Evolutionary conservation across 1,140 invertebrate genomes (phyloP), one percentile per base, ranked within the genome.

Genomic region (Myzus persicae): DNA sequence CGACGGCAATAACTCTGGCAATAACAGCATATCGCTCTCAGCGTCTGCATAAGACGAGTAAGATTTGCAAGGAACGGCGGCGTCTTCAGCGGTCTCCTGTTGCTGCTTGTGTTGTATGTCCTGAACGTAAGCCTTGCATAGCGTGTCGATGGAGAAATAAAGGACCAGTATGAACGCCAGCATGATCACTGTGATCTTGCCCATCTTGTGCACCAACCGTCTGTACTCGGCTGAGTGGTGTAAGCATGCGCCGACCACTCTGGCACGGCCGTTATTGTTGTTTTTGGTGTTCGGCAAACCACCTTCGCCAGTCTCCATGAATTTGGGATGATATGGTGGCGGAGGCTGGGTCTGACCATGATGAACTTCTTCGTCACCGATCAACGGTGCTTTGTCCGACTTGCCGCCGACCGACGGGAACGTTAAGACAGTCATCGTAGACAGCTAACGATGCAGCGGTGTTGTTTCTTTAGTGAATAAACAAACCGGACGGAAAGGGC

Each of bases 331-430:
- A 36, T 51, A 48, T n/a, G n/a, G 3, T 46, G 44, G 31, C n/a
- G 87, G 44, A 11, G 20, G 5, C 20, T 44, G 84, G 9, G 22
- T 42, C 9, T 26, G 38, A 1, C 26, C 84, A 18, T 9, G 40
- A 24, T 31, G 24, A 24, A 42, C 11, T n/a, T 87, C 24, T 14
- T 7, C 46, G 22, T 51, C 48, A 22, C 24, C 36, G 22, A 89
- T 36, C 87, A 89, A 54, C 22, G n/a, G 87, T 36, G 38, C 87
- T 26, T 89, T 89, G 87, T 89, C 87, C 46, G 48, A 22, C 87
- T 51, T 51, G 46, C 24, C 46, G 1, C 20, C 2, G 2, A 31
- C 38, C 5, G 46, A 26, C 87, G 87, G 87, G 1, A 89, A 36
- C 46, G 87, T 51, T 24, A 89, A 6, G 2, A 89, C 36, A 1